Percentiles rank a stretch among this genome's conserved stretches.
Evolutionary conservation across 2,113 vertebrate genomes (phyloP).

Genomic region (Albula glossodonta): DNA sequence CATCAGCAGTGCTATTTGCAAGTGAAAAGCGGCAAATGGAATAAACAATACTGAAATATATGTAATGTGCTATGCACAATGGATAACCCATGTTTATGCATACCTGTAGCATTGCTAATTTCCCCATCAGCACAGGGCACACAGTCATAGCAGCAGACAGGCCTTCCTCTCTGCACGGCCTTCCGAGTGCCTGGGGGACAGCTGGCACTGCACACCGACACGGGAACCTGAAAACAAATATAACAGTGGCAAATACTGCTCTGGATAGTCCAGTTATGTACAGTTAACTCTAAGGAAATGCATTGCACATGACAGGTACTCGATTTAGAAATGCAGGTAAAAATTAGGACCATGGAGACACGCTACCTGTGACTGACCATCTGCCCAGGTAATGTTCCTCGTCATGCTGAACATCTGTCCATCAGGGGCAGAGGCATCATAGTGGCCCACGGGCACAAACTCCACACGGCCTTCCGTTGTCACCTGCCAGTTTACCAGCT

Average conservation of each 20-base stretch:
- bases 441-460: conserved; percentile 56
- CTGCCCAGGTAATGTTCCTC: conserved; percentile 55
- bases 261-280: no score
- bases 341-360: background rate
- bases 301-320: no score
- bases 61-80: background rate
- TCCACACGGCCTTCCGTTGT: conserved; percentile 37
- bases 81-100: background rate
- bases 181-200: conserved; percentile 62
- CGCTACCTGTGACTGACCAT: conserved; percentile 44
- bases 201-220: conserved; percentile 61
- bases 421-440: conserved; percentile 54
- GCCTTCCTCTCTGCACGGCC: conserved; percentile 58
- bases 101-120: conserved; percentile 67
- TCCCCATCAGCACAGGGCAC: conserved; percentile 66
- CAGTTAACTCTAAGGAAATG: no score
- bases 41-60: no score
- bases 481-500: conserved; percentile 67
- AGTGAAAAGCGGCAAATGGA: no score
- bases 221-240: conserved; percentile 47
- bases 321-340: background rate
- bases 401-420: conserved; percentile 53
- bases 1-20: no score
- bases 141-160: conserved; percentile 65
- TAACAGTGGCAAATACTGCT: background rate